A percentile compares a stretch with the other conserved stretches of the same genome.
Conservation (phyloP, 2,797 vertebrate species). For the Hydrophis major region DNA sequence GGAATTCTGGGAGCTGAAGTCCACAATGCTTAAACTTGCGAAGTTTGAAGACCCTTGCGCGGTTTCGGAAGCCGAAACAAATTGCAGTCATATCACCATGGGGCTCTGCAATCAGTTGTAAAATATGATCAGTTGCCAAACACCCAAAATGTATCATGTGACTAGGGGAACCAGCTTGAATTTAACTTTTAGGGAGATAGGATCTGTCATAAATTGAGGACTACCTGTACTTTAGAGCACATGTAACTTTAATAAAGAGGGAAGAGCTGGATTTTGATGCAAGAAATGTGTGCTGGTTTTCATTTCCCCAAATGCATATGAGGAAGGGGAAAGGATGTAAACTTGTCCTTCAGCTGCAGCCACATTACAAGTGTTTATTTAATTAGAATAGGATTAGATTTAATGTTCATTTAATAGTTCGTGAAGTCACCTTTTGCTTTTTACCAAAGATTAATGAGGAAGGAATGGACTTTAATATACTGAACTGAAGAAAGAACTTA, state of each 20-base stretch:
- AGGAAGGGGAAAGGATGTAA: background rate
- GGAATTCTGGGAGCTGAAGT: too few species aligned
- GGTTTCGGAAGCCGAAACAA: background rate
- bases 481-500: background rate
- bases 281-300: background rate
- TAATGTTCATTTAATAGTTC: background rate
- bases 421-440: background rate
- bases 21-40: too few species aligned
- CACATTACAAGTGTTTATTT: background rate
- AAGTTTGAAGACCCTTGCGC: too few species aligned
- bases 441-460: background rate
- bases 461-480: background rate
- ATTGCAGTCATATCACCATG: background rate
- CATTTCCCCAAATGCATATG: background rate
- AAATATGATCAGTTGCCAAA: background rate
- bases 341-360: background rate
- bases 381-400: background rate
- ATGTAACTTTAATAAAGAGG: background rate
- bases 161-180: background rate
- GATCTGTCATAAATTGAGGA: background rate
- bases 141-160: too few species aligned
- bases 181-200: background rate
- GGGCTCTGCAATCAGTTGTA: background rate
- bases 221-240: background rate
- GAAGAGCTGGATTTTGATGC: background rate